A percentile compares a stretch with the other conserved stretches of the same genome.
Evolutionary conservation across 2,797 vertebrate genomes (phyloP).

Genomic region (Pseudotriccus pelzelni): DNA sequence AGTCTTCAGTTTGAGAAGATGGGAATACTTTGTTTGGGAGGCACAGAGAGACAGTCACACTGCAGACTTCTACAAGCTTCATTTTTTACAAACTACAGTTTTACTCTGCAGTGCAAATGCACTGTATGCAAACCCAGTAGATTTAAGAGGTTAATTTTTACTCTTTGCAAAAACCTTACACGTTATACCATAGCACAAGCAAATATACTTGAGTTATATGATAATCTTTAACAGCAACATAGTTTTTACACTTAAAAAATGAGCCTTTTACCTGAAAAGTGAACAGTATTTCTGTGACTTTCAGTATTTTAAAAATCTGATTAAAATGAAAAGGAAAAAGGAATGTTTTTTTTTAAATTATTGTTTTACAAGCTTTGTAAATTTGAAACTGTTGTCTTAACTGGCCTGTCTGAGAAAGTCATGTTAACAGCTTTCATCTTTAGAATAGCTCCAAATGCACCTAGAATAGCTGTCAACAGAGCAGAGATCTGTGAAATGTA

Average conservation of each 20-base stretch:
- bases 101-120: neutral
- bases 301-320: neutral
- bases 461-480: constrained; percentile 66
- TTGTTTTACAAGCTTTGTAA: neutral
- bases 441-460: constrained; percentile 69
- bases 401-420: constrained; percentile 34
- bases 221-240: neutral
- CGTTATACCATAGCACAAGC: neutral
- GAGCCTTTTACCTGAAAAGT: neutral
- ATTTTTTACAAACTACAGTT: neutral
- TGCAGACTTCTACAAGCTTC: neutral
- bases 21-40: neutral
- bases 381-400: neutral
- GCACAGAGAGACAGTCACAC: neutral
- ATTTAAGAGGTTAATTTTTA: neutral
- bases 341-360: neutral
- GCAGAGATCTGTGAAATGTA: constrained; percentile 59
- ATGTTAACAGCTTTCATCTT: constrained; percentile 67
- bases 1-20: neutral
- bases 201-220: neutral
- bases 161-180: neutral
- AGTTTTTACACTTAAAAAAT: neutral
- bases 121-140: neutral
- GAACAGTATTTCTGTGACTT: neutral
- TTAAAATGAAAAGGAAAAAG: neutral